phyloP scores from a whole-genome alignment of 2,888 invertebrate genomes.

The Helleia helle region DNA sequence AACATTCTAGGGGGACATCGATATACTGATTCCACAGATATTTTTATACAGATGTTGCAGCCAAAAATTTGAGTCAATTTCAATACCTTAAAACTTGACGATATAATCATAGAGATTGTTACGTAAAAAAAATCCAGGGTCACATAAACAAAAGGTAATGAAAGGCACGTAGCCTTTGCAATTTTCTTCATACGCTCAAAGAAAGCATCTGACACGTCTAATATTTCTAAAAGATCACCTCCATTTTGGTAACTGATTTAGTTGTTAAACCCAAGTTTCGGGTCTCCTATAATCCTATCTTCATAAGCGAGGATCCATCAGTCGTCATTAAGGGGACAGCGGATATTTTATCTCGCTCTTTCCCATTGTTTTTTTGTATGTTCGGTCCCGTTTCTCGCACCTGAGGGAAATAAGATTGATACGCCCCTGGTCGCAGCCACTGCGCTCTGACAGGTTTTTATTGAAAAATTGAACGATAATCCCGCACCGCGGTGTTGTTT shows the following conservation, averaged over 20 bases:
- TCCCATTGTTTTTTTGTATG: conserved; percentile 9
- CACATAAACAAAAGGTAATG: conserved; percentile 12
- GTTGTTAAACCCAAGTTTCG: conserved; percentile 40
- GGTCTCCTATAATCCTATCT: conserved; percentile 50
- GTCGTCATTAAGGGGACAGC: conserved; percentile 61
- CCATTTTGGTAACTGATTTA: conserved; percentile 44
- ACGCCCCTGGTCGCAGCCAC: conserved; percentile 36
- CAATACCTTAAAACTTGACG: too few relatives aligned
- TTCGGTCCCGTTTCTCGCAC: conserved; percentile 28
- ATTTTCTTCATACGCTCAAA: conserved; percentile 26
- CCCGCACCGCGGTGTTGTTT: conserved; percentile 44
- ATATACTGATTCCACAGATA: too few relatives aligned
- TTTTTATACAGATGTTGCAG: too few relatives aligned
- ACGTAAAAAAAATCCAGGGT: conserved; percentile 12
- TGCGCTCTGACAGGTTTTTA: conserved; percentile 56
- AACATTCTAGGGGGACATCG: too few relatives aligned
- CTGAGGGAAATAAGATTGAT: conserved; percentile 62
- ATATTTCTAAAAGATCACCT: conserved; percentile 28
- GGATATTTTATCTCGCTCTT: conserved; percentile 26
- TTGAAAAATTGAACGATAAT: conserved; percentile 69
- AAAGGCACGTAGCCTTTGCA: conserved; percentile 21
- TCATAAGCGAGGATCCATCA: conserved; percentile 60
- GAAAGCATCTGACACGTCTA: conserved; percentile 25
- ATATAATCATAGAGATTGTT: neutral
- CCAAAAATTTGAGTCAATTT: too few relatives aligned